These are phyloP conservation scores for Pelodytes ibericus DNA, from an alignment of 2,797 vertebrate genomes.

Conservation along the genomic window DNA sequence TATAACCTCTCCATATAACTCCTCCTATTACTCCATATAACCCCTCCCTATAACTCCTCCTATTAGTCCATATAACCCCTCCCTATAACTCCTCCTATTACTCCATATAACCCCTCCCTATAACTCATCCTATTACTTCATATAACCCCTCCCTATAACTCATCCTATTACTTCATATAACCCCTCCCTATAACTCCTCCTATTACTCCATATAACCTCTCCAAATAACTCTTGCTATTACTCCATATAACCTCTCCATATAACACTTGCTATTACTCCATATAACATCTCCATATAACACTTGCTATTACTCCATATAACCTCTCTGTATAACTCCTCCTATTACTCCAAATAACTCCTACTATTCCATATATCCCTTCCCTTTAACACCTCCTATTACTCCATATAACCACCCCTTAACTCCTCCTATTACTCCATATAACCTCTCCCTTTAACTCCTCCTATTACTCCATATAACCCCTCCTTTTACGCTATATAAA, in stretches of 20 bases:
- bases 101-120: background rate
- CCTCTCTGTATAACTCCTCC: no score
- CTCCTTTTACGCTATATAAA: background rate
- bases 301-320: no score
- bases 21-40: no score
- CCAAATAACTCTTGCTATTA: background rate
- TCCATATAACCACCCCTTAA: background rate
- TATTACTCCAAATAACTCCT: no score
- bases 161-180: background rate
- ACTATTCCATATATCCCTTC: no score
- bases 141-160: background rate
- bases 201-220: background rate
- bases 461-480: background rate
- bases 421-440: background rate
- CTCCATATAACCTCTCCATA: conserved; percentile 15
- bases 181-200: no score
- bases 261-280: no score
- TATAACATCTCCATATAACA: no score
- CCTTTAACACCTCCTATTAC: no score
- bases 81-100: background rate
- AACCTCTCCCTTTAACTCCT: background rate
- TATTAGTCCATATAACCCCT: background rate
- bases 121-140: background rate
- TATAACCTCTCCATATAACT: no score
- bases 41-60: no score